Conservation (phyloP, 2,888 invertebrate species). For the Aelia acuminata region DNA sequence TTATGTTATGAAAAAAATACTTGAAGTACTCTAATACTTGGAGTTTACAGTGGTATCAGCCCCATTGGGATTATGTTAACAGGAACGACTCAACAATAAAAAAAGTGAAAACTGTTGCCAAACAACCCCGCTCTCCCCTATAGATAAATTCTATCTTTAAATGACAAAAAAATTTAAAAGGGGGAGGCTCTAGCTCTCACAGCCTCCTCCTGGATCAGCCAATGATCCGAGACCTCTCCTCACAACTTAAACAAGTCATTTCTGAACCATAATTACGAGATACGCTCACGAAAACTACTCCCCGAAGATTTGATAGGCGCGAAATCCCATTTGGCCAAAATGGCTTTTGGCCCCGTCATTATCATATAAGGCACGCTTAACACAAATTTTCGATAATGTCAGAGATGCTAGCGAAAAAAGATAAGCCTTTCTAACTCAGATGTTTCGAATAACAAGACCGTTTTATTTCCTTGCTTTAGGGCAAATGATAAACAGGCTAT, state of each 20-base stretch:
- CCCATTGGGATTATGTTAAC: too few relatives aligned
- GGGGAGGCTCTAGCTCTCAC: too few relatives aligned
- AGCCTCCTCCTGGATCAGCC: too few relatives aligned
- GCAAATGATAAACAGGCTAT: neutral
- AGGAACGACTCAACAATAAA: too few relatives aligned
- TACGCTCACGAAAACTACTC: neutral
- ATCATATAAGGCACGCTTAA: neutral
- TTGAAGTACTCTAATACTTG: too few relatives aligned
- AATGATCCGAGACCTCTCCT: neutral
- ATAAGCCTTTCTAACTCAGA: neutral
- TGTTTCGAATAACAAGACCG: constrained; percentile 1
- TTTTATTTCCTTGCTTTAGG: neutral
- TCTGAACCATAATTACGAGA: neutral
- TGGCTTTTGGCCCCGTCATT: neutral
- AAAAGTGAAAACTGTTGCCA: too few relatives aligned
- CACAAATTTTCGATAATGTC: constrained; percentile 15
- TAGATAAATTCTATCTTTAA: too few relatives aligned
- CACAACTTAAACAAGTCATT: neutral
- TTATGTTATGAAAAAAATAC: too few relatives aligned
- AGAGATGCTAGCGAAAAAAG: neutral
- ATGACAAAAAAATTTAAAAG: too few relatives aligned
- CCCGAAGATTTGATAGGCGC: neutral
- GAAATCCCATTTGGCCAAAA: neutral
- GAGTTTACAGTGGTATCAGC: too few relatives aligned
- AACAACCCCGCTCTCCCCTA: too few relatives aligned